Base-by-base conservation (phyloP, 2,888 invertebrate genomes). In the Monopis laevigella region DNA sequence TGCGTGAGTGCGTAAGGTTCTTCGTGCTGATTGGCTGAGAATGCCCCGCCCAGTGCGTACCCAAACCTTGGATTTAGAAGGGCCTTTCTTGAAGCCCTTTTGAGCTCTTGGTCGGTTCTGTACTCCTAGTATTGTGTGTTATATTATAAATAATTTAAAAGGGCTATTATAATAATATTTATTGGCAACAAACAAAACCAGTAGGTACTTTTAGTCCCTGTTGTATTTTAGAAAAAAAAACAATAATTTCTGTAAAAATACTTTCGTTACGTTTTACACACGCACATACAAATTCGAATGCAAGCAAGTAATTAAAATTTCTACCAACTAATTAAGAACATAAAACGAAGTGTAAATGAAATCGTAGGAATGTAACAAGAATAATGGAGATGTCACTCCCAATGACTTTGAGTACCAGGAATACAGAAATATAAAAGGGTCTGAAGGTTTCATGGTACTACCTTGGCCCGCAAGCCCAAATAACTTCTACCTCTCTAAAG, bases 341-440 rank as follows among this genome's bases (percentile, higher is more conserved):
- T 3, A n/a, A 27, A 48, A 48, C 53, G 62, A 71, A 62, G 78
- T 73, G 80, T 69, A 66, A 75, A 77, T 72, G 65, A 71, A 44
- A 32, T 58, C 60, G 58, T 65, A 67, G 63, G 68, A 62, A 57
- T 64, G 61, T 59, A 65, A 64, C 64, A 68, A 77, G 69, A 75
- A 77, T 80, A 80, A 78, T 80, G 72, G 80, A 72, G 77, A 81
- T 81, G 82, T 82, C 81, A 82, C 82, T 82, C 78, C 78, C 82
- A 82, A 82, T 82, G 82, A 82, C 82, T 81, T 81, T 73, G 66
- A 58, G 53, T 66, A 82, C 75, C 59, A 78, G 82, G 82, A 53
- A 45, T 49, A 39, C 71, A 82, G 67, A n/a, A 32, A 8, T n/a
- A n/a, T n/a, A n/a, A n/a, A n/a, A n/a, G n/a, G n/a, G n/a, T n/a